Evolutionary conservation across 2,797 vertebrate species (phyloP).

Genomic region (Furcifer pardalis): DNA sequence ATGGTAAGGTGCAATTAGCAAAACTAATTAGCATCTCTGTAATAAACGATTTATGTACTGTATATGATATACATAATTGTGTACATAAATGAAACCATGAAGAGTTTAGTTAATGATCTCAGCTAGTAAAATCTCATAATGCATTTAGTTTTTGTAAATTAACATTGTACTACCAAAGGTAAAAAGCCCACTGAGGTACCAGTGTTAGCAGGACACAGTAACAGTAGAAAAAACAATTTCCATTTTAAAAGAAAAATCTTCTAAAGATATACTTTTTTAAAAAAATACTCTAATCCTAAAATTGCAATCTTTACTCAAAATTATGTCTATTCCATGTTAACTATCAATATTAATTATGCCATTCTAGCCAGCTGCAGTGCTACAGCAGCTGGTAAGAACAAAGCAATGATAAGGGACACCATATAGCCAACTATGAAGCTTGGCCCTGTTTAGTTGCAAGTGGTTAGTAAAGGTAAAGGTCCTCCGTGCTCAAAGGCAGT

Average conservation of each 20-base stretch:
- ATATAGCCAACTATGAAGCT: no score
- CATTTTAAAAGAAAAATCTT: background rate
- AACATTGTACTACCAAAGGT: background rate
- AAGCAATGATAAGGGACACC: no score
- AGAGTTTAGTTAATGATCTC: slow-evolving; percentile 35
- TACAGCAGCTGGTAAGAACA: no score
- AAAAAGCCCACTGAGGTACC: slow-evolving; percentile 4
- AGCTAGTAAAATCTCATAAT: slow-evolving; percentile 38
- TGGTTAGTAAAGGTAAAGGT: no score
- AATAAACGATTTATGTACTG: slow-evolving; percentile 36
- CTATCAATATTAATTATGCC: no score
- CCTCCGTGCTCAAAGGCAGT: no score
- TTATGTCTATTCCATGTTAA: no score
- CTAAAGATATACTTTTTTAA: background rate
- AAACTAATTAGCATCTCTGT: slow-evolving; percentile 51
- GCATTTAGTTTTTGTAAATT: no score
- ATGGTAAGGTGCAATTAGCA: slow-evolving; percentile 54
- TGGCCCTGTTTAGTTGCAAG: no score
- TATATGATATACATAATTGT: no score
- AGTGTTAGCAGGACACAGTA: background rate
- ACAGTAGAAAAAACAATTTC: background rate
- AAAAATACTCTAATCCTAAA: background rate
- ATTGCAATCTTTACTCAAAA: background rate
- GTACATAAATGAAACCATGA: slow-evolving; percentile 43
- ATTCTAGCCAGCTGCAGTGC: no score